phyloP scores from a whole-genome alignment of 2,888 invertebrate species.

The Drosophila macrospina region DNA sequence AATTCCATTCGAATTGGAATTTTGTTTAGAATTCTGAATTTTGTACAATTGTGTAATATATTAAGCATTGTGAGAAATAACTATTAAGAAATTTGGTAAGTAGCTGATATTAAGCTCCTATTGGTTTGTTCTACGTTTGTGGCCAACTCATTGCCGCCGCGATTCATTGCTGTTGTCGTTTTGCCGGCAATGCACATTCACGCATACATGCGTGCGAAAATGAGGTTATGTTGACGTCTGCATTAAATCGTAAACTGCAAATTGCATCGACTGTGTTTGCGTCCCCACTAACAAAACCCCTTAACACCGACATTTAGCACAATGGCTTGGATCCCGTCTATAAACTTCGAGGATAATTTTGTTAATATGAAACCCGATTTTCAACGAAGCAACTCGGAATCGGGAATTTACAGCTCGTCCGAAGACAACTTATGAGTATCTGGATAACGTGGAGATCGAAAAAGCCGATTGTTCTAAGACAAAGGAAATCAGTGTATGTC shows the following conservation, averaged over 20 bases:
- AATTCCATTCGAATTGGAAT: constrained; percentile 16
- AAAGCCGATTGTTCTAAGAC: constrained; percentile 18
- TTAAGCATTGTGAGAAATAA: neutral
- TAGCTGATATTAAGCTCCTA: neutral
- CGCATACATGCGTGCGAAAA: constrained; percentile 10
- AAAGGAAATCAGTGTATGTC: constrained; percentile 37
- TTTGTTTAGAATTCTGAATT: neutral
- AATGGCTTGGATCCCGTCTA: constrained; percentile 79
- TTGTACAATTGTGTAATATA: neutral
- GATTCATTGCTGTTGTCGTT: constrained; percentile 3
- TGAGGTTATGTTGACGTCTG: constrained; percentile 52
- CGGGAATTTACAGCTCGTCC: constrained; percentile 40
- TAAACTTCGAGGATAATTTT: constrained; percentile 82
- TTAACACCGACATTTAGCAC: constrained; percentile 24
- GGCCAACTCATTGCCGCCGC: neutral
- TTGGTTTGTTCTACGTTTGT: neutral
- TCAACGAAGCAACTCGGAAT: constrained; percentile 55
- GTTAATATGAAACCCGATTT: constrained; percentile 76
- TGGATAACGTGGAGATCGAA: constrained; percentile 39
- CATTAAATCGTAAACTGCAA: constrained; percentile 10
- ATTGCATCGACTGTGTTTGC: constrained; percentile 17
- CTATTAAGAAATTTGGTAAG: constrained; percentile 19
- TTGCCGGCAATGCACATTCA: constrained; percentile 23
- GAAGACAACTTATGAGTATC: constrained; percentile 46
- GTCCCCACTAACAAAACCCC: constrained; percentile 19